Evolutionary conservation across 1,140 invertebrate species (phyloP), one percentile per base, ranked within the genome.

Genomic region (Drosophila biarmipes): DNA sequence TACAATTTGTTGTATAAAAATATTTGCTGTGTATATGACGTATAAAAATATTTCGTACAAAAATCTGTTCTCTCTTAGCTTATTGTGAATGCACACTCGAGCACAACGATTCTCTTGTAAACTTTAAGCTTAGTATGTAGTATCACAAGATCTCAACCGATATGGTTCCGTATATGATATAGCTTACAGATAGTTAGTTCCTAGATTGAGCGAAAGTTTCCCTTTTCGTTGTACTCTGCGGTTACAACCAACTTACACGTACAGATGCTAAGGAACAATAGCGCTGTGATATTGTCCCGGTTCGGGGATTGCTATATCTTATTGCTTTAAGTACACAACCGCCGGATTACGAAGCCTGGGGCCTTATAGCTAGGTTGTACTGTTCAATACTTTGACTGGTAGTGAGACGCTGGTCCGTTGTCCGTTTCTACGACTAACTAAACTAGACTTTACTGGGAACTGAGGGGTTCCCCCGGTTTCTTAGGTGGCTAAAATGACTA

Each of bases 161-260:
- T 86, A 86, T 87, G 73, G 58, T 77, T 66, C 27, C 45, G 35
- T 62, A 53, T 58, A 31, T 58, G 56, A 49, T 62, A 54, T 75
- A 73, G 37, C 66, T 77, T 78, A 59, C 1, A 42, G 8, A 12
- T 63, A 59, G 37, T 52, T 73, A 52, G 38, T 42, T 59, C 51
- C 61, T 78, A 87, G 38, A 76, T 82, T 87, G 85, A 89, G 85
- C 84, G 85, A 87, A 90, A 82, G 78, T 87, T 89, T 87, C 84
- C 84, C 85, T 80, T 73, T 79, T 90, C 84, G 84, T 87, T 90
- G 84, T 87, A 87, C 85, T 89, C 76, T 87, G 52, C 38, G 80
- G 67, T 84, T 84, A 87, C 85, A 87, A 87, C 85, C 84, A 51
- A 72, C 68, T 68, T 58, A 48, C 57, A 53, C 51, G n/a, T 73